Percentiles rank a stretch among this genome's conserved stretches.
Conservation (phyloP, 2,797 vertebrate genomes). For the Varecia variegata region DNA sequence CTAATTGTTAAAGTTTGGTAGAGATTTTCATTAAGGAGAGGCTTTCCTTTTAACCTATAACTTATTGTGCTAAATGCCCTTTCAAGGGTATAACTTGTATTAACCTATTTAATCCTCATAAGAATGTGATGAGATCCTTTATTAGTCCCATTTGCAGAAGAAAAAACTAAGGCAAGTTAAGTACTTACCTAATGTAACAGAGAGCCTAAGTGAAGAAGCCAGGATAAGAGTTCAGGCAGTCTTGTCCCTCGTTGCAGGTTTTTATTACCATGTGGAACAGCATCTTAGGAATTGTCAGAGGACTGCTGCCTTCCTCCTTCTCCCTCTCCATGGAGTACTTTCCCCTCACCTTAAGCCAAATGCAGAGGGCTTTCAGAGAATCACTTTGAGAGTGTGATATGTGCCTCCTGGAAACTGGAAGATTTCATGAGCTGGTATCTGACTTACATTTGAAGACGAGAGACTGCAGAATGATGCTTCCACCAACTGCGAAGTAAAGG, state of each 20-base stretch:
- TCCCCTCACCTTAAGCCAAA: not conserved
- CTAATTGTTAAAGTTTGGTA: not conserved
- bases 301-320: not conserved
- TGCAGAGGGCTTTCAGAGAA: not conserved
- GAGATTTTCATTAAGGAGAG: not conserved
- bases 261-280: not conserved
- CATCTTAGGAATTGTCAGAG: not conserved
- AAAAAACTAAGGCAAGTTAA: not conserved
- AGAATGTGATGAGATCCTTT: not conserved
- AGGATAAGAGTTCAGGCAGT: too few relatives aligned
- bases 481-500: not conserved
- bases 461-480: not conserved
- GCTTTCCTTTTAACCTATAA: not conserved
- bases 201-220: not conserved
- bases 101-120: not conserved
- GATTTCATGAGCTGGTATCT: not conserved
- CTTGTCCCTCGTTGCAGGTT: not conserved
- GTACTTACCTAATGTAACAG: not conserved
- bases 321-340: not conserved
- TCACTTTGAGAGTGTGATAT: not conserved
- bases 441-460: not conserved
- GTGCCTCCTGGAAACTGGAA: not conserved
- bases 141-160: not conserved
- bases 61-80: not conserved
- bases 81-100: not conserved